Base-by-base conservation (phyloP, 1,140 invertebrate species). In the Mesaphorura yosii region DNA sequence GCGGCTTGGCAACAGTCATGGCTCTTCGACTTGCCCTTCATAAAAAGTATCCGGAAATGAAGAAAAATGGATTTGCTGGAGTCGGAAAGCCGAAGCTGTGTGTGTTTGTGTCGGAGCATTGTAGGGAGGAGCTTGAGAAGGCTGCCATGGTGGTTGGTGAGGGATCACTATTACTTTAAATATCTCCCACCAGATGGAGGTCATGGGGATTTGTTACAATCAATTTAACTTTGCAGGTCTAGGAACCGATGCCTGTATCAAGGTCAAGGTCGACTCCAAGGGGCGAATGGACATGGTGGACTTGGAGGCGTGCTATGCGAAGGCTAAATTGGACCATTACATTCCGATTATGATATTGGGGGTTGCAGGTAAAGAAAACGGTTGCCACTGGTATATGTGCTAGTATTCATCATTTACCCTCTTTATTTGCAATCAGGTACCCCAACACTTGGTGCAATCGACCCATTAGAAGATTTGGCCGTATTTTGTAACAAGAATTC, bases 271-370 rank as follows among this genome's bases (percentile, higher is more conserved):
- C n/a, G 31, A 54, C 27, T 5, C n/a, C 4, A 19, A 49, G 15
- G 57, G 52, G 3, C 27, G 47, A 38, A 58, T 58, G 51, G 27
- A 40, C 15, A 20, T 47, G 5, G 23, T 3, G 20, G 28, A 44
- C 26, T 46, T 58, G 23, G 19, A 38, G 1, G 17, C 34, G 14
- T 19, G 20, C 20, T 44, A 54, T 12, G 10, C 31, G 23, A 34
- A 40, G 3, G 31, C 46, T 15, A 47, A 39, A 27, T 14, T 7
- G 17, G 29, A 28, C 17, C 48, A 40, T 1, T 19, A 27, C 10
- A 27, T 37, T 6, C 57, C 57, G 10, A 27, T 54, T 1, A 44
- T 59, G 34, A 45, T 55, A n/a, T 26, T 55, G 7, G 57, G 38
- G 2, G 55, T 52, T 17, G 45, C 31, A 7, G 26, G 45, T 25